Evolutionary conservation across 2,888 invertebrate genomes (phyloP), one percentile per base, ranked within the genome.

Genomic region (Caenorhabditis angaria): DNA sequence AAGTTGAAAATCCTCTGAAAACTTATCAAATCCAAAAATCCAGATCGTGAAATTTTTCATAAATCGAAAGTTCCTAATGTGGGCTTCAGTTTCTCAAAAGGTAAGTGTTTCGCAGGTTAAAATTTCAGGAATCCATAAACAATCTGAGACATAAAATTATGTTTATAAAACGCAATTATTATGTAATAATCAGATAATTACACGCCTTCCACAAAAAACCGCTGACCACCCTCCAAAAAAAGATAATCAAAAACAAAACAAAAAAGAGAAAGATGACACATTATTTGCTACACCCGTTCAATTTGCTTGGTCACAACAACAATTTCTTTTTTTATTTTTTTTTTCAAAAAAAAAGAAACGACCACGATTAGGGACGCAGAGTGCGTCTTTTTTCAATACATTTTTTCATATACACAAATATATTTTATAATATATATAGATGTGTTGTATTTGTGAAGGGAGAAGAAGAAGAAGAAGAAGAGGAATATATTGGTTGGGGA

Each of bases 211-310:
- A 32, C 5, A 32, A 32, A 32, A 5, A n/a, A n/a, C n/a, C n/a
- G n/a, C n/a, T 41, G 41, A 41, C 41, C 41, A 41, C 41, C 41
- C 10, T 3, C 41, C 18, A 2, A 10, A 5, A 41, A 41, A 14
- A 41, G 6, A 41, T 12, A 41, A 41, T 18, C 10, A 6, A 41
- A 41, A 32, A 32, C 32, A 5, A 41, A 41, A 41, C 5, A 5
- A 41, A 41, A 41, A 41, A n/a, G n/a, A n/a, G n/a, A n/a, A n/a
- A 41, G 41, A 41, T 41, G 41, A 41, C 41, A 41, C 41, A 41
- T 41, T 41, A 18, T 5, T 6, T 41, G 41, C 18, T 41, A 32
- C 32, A 8, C 32, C 14, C 41, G 14, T 41, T 41, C 18, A 41
- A 41, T 12, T 41, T 41, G 41, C 41, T 41, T 41, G 41, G 41